Evolutionary conservation across 2,113 vertebrate species (phyloP).

Genomic region (Astur gentilis): DNA sequence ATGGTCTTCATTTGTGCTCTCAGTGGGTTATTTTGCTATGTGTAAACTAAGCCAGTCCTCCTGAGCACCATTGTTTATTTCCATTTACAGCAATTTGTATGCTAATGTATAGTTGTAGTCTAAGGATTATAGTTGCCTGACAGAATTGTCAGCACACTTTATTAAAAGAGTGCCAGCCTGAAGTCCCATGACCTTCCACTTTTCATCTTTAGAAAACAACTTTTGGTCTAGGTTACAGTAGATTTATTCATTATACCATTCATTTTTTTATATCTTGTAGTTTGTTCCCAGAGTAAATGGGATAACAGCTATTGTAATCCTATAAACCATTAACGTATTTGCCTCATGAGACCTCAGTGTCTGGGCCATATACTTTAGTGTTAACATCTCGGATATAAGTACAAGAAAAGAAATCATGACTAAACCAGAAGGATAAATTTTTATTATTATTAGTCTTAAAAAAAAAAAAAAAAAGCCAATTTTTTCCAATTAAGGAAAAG

Average conservation of each 20-base stretch:
- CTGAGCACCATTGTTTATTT: background rate
- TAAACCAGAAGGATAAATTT: background rate
- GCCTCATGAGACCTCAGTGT: background rate
- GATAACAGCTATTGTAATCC: background rate
- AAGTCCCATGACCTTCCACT: background rate
- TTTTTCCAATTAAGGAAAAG: background rate
- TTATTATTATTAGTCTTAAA: background rate
- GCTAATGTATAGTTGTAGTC: background rate
- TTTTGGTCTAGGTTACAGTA: background rate
- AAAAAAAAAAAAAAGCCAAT: background rate
- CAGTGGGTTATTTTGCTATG: background rate
- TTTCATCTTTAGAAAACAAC: background rate
- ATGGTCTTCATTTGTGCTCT: background rate
- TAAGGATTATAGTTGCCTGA: background rate
- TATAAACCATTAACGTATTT: constrained; percentile 1
- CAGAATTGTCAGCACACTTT: background rate
- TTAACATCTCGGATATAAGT: background rate
- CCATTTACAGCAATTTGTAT: background rate
- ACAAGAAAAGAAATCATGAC: background rate
- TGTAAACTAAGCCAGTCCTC: background rate
- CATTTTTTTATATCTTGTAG: background rate
- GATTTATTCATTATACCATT: background rate
- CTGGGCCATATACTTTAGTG: background rate
- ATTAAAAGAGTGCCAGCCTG: background rate
- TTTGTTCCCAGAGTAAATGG: background rate